Evolutionary conservation across 2,888 invertebrate species (phyloP), one percentile per base, ranked within the genome.

Genomic region (Papilio protenor): DNA sequence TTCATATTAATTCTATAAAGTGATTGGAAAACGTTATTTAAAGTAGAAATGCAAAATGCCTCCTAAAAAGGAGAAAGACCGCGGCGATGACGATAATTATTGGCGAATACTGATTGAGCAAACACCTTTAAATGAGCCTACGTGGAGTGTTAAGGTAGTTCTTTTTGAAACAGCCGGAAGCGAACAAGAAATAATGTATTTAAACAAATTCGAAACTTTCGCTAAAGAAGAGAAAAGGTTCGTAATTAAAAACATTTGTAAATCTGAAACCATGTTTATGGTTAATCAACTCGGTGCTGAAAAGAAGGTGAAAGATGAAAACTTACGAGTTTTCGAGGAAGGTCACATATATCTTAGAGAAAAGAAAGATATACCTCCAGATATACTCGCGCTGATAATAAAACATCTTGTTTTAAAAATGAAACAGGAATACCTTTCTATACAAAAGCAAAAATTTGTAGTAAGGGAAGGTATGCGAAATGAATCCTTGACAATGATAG

Each of bases 181-280:
- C 75, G 94, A 94, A n/a, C 91, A 92, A 82, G 94, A 93, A 79
- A 87, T 89, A 47, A 89, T 91, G 11, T 94, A 93, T 82, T 84
- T 94, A 23, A 90, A 88, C 78, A 94, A 91, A 81, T 94, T 94
- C 72, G 94, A 94, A 84, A 86, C 80, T 2, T 91, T 86, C 80
- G 91, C 94, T 5, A 88, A 90, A 0, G 86, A 90, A 83, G 94
- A 94, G 82, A 92, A 89, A 84, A 85, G 94, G 81, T 94, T 92
- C 83, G 93, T 94, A 0, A 86, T 94, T 3, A 94, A 94, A 85
- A 94, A 92, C 83, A 94, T 94, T 73, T 91, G 91, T 79, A 93
- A 91, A 87, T 91, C 92, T 1, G 94, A 94, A 86, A 94, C 94
- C 4, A 90, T 91, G 75, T 94, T 94, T 80, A 94, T 94, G 94